phyloP scores from a whole-genome alignment of 2,888 invertebrate species.

The Eretmocerus hayati region DNA sequence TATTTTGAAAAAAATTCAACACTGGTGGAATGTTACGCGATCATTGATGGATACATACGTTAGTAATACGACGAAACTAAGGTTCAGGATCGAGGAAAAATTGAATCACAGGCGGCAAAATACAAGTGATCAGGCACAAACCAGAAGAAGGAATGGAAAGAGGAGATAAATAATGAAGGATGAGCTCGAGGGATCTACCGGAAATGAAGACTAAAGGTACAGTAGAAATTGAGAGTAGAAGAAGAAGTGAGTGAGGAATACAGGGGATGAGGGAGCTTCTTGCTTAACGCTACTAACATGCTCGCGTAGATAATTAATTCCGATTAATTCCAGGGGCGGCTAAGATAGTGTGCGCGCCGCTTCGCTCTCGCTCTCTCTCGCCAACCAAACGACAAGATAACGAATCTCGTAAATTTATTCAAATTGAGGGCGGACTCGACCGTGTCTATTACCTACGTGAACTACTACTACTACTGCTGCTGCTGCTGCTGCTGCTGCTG shows the following conservation, averaged over 20 bases:
- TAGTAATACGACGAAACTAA: no score
- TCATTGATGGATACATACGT: no score
- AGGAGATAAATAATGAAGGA: slow-evolving; percentile 13
- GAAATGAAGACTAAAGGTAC: slow-evolving; percentile 19
- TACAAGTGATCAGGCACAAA: no score
- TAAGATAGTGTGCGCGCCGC: no score
- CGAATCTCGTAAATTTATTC: slow-evolving; percentile 21
- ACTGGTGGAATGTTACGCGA: no score
- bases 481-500: no score
- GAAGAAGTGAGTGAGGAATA: background rate
- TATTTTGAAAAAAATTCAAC: no score
- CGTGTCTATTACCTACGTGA: background rate
- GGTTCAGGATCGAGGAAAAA: no score
- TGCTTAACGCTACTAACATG: background rate
- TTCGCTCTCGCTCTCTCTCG: background rate
- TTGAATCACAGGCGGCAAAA: no score
- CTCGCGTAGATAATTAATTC: slow-evolving; percentile 18
- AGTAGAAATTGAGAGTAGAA: background rate
- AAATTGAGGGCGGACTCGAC: slow-evolving; percentile 13
- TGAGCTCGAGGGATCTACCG: slow-evolving; percentile 1
- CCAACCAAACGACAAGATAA: slow-evolving; percentile 8
- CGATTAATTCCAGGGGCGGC: slow-evolving; percentile 17
- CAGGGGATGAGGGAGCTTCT: slow-evolving; percentile 5
- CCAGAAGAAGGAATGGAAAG: background rate
- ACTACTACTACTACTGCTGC: no score